Evolutionary conservation across 2,797 vertebrate genomes (phyloP).

Genomic region (Triplophysa yarkandensis): DNA sequence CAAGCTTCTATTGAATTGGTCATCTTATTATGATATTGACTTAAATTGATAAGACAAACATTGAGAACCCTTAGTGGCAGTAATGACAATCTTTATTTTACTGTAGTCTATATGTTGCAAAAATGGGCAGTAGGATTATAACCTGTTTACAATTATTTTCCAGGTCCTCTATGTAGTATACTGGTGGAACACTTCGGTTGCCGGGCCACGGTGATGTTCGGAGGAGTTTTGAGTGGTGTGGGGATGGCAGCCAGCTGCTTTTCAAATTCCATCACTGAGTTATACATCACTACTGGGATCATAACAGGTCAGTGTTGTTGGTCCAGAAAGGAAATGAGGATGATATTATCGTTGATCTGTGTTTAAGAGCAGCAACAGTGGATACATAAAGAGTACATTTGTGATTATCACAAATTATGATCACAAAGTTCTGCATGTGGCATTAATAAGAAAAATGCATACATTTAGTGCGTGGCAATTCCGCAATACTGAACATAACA

Average conservation of each 20-base stretch:
- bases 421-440: background rate
- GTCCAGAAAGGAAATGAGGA: background rate
- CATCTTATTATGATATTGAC: background rate
- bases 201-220: conserved; percentile 83
- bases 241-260: conserved; percentile 90
- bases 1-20: background rate
- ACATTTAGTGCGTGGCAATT: no score
- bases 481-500: no score
- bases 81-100: no score
- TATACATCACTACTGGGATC: conserved; percentile 87
- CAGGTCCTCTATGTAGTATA: conserved; percentile 91
- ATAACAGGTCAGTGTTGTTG: conserved; percentile 81
- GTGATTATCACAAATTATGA: background rate
- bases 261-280: conserved; percentile 79
- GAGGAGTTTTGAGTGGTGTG: conserved; percentile 85
- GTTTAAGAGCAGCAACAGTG: background rate
- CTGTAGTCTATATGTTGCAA: no score
- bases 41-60: background rate
- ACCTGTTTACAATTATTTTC: background rate
- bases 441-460: no score
- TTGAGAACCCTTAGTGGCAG: background rate
- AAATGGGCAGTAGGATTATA: conserved; percentile 20
- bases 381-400: no score
- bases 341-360: background rate
- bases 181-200: conserved; percentile 87